Evolutionary conservation across 2,888 invertebrate species (phyloP).

Genomic region (Augiades crinisus): DNA sequence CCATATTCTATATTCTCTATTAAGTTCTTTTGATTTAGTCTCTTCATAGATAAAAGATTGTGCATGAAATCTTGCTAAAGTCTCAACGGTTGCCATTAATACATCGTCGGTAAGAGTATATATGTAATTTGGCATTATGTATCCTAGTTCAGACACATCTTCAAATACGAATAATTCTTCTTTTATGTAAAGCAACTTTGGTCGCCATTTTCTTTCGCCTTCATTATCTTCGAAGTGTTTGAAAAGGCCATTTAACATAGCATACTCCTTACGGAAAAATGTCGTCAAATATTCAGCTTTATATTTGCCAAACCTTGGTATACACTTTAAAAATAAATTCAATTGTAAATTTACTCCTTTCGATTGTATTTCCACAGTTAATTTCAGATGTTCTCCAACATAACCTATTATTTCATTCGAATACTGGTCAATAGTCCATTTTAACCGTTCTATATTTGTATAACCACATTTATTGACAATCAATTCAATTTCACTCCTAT

Average conservation of each 20-base stretch:
- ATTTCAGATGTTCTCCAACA: constrained; percentile 62
- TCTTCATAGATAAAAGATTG: constrained; percentile 72
- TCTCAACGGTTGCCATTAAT: constrained; percentile 58
- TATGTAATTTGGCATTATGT: constrained; percentile 51
- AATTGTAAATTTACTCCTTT: constrained; percentile 38
- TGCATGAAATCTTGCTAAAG: constrained; percentile 75
- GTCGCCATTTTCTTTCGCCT: constrained; percentile 57
- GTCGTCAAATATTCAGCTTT: constrained; percentile 57
- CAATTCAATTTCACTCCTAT: constrained; percentile 44
- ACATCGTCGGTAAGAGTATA: constrained; percentile 56
- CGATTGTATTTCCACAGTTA: constrained; percentile 44
- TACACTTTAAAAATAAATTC: constrained; percentile 81
- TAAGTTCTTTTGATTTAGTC: constrained; percentile 50
- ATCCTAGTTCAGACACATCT: constrained; percentile 56
- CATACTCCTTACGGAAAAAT: constrained; percentile 62
- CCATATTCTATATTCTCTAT: constrained; percentile 59
- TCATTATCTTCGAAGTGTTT: constrained; percentile 45
- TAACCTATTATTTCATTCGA: constrained; percentile 57
- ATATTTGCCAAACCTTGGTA: constrained; percentile 76
- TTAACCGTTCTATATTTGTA: constrained; percentile 34
- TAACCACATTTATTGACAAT: constrained; percentile 46
- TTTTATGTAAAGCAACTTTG: constrained; percentile 47
- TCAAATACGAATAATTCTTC: constrained; percentile 66
- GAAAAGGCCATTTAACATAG: constrained; percentile 57
- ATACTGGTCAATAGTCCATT: constrained; percentile 51